These are phyloP conservation scores for human (Homo sapiens) DNA, from an alignment of 2,113 vertebrate genomes.

Conservation along the genomic window DNA sequence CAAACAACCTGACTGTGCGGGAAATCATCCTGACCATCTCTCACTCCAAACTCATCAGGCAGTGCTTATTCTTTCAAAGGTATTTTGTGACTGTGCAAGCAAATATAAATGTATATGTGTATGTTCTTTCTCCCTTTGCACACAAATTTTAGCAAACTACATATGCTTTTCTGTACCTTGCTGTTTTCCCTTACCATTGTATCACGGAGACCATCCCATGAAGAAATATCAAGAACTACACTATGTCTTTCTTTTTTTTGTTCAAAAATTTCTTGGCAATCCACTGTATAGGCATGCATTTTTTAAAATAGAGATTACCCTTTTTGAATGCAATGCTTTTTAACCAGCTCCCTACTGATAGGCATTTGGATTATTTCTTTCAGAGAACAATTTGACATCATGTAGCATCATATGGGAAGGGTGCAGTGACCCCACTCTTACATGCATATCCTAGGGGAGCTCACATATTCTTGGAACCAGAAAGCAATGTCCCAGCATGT, in stretches of 20 bases:
- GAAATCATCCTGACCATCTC: neutral
- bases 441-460: neutral
- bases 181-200: neutral
- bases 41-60: neutral
- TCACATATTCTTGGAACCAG: neutral
- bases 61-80: neutral
- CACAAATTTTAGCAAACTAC: neutral
- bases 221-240: neutral
- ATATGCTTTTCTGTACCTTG: neutral
- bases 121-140: neutral
- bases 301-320: too few species aligned
- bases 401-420: neutral
- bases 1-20: neutral
- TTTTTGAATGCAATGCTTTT: too few species aligned
- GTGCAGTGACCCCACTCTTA: neutral
- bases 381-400: neutral
- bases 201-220: neutral
- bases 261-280: neutral
- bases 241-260: neutral
- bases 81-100: neutral
- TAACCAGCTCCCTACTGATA: too few species aligned
- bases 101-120: neutral
- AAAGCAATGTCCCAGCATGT: neutral
- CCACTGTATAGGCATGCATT: neutral
- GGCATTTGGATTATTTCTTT: neutral